Percentiles rank a stretch among this genome's conserved stretches.
phyloP scores from a whole-genome alignment of 2,797 vertebrate genomes.

The Myripristis murdjan region DNA sequence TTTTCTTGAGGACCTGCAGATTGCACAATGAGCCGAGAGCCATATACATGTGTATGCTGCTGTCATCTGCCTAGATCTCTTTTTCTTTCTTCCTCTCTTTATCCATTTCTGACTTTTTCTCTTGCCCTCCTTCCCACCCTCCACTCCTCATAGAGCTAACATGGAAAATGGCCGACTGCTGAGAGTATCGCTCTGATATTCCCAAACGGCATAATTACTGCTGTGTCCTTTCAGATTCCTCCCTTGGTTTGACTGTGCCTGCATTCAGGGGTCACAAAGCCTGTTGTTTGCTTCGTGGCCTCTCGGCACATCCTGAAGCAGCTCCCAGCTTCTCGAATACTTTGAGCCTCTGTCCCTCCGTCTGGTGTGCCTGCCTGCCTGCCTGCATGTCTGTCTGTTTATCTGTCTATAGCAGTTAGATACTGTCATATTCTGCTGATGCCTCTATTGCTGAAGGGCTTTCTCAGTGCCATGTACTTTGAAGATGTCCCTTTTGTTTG shows the following conservation, averaged over 20 bases:
- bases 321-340: conserved; percentile 53
- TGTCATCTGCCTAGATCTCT: conserved; percentile 50
- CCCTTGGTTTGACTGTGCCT: conserved; percentile 64
- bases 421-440: conserved; percentile 3
- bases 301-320: conserved; percentile 71
- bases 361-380: conserved; percentile 26
- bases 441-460: conserved; percentile 7
- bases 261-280: conserved; percentile 67
- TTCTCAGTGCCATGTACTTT: conserved; percentile 46
- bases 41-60: conserved; percentile 55
- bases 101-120: conserved; percentile 22
- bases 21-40: conserved; percentile 65
- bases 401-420: conserved; percentile 46
- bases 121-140: background rate
- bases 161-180: conserved; percentile 55
- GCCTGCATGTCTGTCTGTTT: conserved; percentile 16
- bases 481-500: conserved; percentile 33
- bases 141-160: conserved; percentile 36
- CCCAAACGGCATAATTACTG: conserved; percentile 70
- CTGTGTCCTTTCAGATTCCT: conserved; percentile 69
- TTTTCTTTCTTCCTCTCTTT: conserved; percentile 18
- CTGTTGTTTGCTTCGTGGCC: conserved; percentile 66
- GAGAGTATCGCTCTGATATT: conserved; percentile 68
- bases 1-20: conserved; percentile 69
- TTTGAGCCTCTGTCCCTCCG: conserved; percentile 52